Conservation (phyloP, 2,797 vertebrate species). For the Masticophis lateralis region DNA sequence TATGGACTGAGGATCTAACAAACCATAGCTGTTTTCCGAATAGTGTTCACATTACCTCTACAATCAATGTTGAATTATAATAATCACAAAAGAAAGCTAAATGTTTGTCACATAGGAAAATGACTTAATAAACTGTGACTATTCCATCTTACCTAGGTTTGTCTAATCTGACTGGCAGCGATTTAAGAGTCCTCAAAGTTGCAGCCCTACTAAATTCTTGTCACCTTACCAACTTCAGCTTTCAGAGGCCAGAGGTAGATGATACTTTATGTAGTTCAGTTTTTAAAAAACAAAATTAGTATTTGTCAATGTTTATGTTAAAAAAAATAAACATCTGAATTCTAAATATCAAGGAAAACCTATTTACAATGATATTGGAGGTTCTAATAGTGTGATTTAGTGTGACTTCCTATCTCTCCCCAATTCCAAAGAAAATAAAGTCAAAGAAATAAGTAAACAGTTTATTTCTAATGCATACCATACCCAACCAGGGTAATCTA, state of each 20-base stretch:
- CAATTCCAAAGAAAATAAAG: neutral
- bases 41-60: neutral
- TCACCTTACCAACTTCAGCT: neutral
- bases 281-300: neutral
- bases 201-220: neutral
- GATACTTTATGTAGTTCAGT: neutral
- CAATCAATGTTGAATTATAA: neutral
- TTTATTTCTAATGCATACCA: neutral
- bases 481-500: neutral
- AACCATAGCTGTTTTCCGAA: neutral
- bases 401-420: neutral
- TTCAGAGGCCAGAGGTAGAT: neutral
- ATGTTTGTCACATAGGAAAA: neutral
- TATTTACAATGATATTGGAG: neutral
- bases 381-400: neutral
- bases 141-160: neutral
- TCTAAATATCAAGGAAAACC: neutral
- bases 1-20: neutral
- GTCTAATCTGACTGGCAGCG: neutral
- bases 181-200: neutral
- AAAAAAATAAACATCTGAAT: neutral
- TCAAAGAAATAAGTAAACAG: neutral
- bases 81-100: neutral
- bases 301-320: neutral
- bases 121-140: neutral